These are phyloP conservation scores for Miniopterus natalensis DNA, from an alignment of 2,113 vertebrate species.

Conservation along the genomic window DNA sequence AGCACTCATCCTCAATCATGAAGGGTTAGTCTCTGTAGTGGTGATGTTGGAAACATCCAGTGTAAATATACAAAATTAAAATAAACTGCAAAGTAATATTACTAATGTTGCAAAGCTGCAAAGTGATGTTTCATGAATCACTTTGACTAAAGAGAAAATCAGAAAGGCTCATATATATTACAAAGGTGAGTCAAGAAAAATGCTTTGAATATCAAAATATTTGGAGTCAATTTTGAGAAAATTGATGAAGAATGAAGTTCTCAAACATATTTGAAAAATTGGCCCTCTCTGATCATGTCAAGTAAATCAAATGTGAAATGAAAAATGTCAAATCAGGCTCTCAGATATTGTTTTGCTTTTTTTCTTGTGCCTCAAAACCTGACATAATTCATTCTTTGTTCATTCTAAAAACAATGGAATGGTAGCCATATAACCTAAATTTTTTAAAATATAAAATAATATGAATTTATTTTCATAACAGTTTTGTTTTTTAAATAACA, in stretches of 20 bases:
- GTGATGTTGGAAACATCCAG: background rate
- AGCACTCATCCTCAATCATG: background rate
- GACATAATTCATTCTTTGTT: background rate
- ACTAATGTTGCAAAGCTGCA: background rate
- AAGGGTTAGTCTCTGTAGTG: background rate
- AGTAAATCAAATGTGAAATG: background rate
- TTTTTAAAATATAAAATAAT: background rate
- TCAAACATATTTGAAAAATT: background rate
- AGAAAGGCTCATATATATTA: background rate
- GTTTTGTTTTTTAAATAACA: background rate
- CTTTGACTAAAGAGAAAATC: slow-evolving; percentile 1
- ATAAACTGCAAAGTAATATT: background rate
- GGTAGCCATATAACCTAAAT: background rate
- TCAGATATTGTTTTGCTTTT: background rate
- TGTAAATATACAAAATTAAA: slow-evolving; percentile 4
- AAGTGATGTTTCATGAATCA: background rate
- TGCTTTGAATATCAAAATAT: background rate
- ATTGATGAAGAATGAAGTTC: background rate
- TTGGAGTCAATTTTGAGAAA: background rate
- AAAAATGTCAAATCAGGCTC: background rate
- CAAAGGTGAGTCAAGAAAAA: background rate
- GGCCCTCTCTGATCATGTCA: background rate
- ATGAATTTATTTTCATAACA: background rate
- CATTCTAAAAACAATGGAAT: background rate
- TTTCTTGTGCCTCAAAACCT: background rate